Base-by-base conservation (phyloP, 2,888 invertebrate species). In the Kuschelorhynchus macadamiae region DNA sequence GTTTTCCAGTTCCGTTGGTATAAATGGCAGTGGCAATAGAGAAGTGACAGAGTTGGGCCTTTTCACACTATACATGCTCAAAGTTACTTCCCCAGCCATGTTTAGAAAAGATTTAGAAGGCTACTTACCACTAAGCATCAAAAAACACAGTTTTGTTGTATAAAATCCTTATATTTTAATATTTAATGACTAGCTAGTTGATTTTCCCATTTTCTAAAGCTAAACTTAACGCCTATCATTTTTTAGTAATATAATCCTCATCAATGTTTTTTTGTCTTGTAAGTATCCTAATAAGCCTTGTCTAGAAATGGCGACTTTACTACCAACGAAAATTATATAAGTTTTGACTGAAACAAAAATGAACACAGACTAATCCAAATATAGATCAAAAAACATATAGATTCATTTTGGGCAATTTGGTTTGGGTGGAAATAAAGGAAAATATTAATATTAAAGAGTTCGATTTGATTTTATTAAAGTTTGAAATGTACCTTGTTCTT, bases 131-230 rank as follows among this genome's bases (percentile, higher is more conserved):
- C 20, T 50, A 36, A 36, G 18, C 14, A 33, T 52, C 25, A 25
- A 25, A 52, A 55, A 55, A 55, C 42, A 25, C 30, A n/a, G 8
- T 59, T 44, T 7, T 36, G 17, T 20, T 14, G 20, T 39, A 46
- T 46, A 46, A 16, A 17, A 16, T 46, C 17, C 20, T 16, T 18
- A 18, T 46, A 47, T 14, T 36, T 36, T 44, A 36, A 59, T 49
- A 39, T 41, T 41, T 60, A 60, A 41, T 60, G 60, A 60, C 60
- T 60, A 60, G 50, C 41, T 60, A 50, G 41, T 17, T 44, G 44
- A 56, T 42, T 44, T 44, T 18, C 41, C 16, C 16, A 3, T 32
- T 16, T 4, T 12, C 3, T 7, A 50, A 16, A 32, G 11, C 33
- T 50, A 17, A 50, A 44, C 8, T 44, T 36, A 44, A 17, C 17